phyloP scores from a whole-genome alignment of 1,140 invertebrate genomes.

The Drosophila pachea region DNA sequence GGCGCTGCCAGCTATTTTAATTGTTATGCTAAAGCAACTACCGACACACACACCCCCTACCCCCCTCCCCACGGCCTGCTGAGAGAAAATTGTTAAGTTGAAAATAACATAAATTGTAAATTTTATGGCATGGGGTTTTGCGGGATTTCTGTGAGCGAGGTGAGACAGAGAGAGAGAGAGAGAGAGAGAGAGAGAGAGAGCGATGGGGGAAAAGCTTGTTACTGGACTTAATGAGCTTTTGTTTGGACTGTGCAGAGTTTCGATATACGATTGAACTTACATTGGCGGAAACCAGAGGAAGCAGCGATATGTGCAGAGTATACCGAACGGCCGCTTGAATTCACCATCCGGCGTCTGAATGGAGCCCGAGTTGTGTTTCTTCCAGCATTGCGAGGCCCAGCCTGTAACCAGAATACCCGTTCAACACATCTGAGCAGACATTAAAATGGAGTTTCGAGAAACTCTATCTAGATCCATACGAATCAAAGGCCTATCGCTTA shows the following conservation, averaged over 20 bases:
- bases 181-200: background rate
- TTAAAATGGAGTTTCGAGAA: background rate
- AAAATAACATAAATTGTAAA: constrained; percentile 68
- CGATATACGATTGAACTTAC: constrained; percentile 58
- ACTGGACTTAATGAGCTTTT: background rate
- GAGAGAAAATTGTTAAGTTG: constrained; percentile 19
- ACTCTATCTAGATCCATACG: too few relatives aligned
- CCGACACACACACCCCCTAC: background rate
- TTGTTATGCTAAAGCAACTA: constrained; percentile 67
- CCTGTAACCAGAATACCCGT: constrained; percentile 34
- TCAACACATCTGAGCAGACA: background rate
- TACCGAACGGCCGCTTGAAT: constrained; percentile 76
- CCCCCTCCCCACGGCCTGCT: background rate
- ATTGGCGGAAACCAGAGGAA: constrained; percentile 78
- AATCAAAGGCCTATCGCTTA: too few relatives aligned
- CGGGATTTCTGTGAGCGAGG: too few relatives aligned
- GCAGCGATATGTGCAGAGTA: constrained; percentile 77
- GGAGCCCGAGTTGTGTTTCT: constrained; percentile 74
- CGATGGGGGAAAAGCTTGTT: background rate
- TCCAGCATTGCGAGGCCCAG: constrained; percentile 76
- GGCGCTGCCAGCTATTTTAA: constrained; percentile 61
- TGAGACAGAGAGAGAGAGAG: too few relatives aligned
- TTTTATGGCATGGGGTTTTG: constrained; percentile 26
- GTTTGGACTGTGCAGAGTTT: constrained; percentile 5
- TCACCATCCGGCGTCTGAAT: constrained; percentile 77